Base-by-base conservation (phyloP, 2,113 vertebrate species). In the Etheostoma spectabile region DNA sequence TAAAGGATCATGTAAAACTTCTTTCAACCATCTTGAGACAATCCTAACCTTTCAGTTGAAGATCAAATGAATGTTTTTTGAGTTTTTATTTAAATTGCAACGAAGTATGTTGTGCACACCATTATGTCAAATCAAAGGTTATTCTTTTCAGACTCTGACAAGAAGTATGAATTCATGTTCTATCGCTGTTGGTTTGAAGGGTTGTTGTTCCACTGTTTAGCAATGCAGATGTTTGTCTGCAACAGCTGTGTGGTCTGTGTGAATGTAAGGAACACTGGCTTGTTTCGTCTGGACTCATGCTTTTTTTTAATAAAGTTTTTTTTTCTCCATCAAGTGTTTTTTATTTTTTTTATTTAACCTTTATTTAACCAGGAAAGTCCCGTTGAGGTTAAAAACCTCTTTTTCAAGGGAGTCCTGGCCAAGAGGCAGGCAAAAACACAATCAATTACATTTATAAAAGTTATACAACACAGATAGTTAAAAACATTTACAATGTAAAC, bases 301-400 rank as follows among this genome's bases (percentile, higher is more conserved):
- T 38, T 78, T 79, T 78, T 79, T 86, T 64, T 30, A 88, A 88
- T 64, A 82, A 87, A 90, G 21, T 74, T 13, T 59, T 66, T 66
- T 35, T 45, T 48, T 59, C 74, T 59, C 24, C 6, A 7, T 13
- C 7, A 19, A 18, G 45, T n/a, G n/a, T n/a, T n/a, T n/a, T n/a
- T n/a, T n/a, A n/a, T n/a, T n/a, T n/a, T n/a, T n/a, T n/a, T n/a
- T n/a, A n/a, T n/a, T n/a, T n/a, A n/a, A n/a, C n/a, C n/a, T n/a
- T n/a, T n/a, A n/a, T n/a, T n/a, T n/a, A n/a, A n/a, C n/a, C n/a
- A n/a, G n/a, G n/a, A n/a, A n/a, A n/a, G n/a, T n/a, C n/a, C n/a
- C n/a, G n/a, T n/a, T n/a, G n/a, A n/a, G n/a, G n/a, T n/a, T n/a
- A n/a, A n/a, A n/a, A n/a, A n/a, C n/a, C n/a, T n/a, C n/a, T n/a